Conservation (phyloP, 2,888 invertebrate species). For the Noctua comes region DNA sequence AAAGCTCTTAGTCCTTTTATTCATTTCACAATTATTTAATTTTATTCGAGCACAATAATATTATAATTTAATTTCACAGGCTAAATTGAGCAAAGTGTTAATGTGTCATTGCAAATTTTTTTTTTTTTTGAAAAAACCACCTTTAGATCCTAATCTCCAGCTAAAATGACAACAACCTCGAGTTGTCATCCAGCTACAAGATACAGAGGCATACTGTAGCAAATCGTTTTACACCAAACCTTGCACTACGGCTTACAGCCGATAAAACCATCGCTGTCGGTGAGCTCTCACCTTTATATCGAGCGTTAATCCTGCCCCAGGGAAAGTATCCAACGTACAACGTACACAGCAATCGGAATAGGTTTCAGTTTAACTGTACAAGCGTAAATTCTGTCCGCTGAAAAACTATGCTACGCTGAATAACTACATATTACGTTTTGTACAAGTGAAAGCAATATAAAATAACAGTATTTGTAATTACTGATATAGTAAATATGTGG, state of each 20-base stretch:
- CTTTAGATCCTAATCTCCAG: neutral
- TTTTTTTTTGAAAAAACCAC: neutral
- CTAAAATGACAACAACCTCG: slow-evolving; percentile 49
- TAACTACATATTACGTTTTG: slow-evolving; percentile 1
- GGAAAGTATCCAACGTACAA: slow-evolving; percentile 60
- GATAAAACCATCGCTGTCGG: slow-evolving; percentile 71
- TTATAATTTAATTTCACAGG: neutral
- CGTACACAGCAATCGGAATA: slow-evolving; percentile 57
- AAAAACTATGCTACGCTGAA: slow-evolving; percentile 7
- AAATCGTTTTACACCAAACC: slow-evolving; percentile 73
- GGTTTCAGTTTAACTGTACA: slow-evolving; percentile 53
- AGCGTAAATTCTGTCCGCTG: slow-evolving; percentile 14
- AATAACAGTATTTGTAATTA: slow-evolving; percentile 4
- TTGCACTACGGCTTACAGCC: slow-evolving; percentile 68
- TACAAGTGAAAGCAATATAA: neutral
- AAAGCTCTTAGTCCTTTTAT: neutral
- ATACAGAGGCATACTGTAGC: slow-evolving; percentile 57
- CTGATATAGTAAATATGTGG: neutral
- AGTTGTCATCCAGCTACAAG: slow-evolving; percentile 37
- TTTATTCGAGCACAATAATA: no score
- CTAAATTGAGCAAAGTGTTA: no score
- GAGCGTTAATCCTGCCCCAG: slow-evolving; percentile 67
- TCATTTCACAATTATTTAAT: neutral
- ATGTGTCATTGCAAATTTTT: neutral
- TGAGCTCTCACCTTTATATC: slow-evolving; percentile 69